Evolutionary conservation across 2,888 invertebrate species (phyloP), one percentile per base, ranked within the genome.

Genomic region (Lordiphosa fenestrarum): DNA sequence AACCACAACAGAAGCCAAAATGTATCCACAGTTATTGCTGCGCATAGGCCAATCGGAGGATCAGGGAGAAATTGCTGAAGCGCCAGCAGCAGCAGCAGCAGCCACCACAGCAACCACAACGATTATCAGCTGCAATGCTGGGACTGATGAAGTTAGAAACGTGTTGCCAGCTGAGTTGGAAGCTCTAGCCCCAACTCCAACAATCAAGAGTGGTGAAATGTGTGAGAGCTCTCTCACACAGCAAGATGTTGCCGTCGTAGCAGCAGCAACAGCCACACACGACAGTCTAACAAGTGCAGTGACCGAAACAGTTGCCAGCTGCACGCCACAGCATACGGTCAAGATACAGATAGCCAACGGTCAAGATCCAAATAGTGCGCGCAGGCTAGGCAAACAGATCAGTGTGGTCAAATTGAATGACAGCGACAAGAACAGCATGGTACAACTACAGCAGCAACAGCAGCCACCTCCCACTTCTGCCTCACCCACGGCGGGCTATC

Each of bases 321-420:
- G 71, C 63, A 61, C 67, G 66, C 62, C 74, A 53, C 82, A 69
- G 53, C 81, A 88, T 78, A 87, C 88, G 66, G 86, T 89, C 44
- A 89, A 88, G 73, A 89, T 89, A 63, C 87, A 89, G 71, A 88
- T 89, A 62, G 85, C 84, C 54, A 83, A 87, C 61, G 73, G 70
- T 15, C 56, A 57, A 44, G 49, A 46, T 35, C 51, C 53, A 23
- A 67, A 56, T 51, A 59, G 48, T 40, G 53, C 54, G 38, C 69
- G 66, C 12, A 59, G 60, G 37, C 61, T 72, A 15, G 70, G 76
- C 68, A 80, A 75, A 62, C 69, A 70, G 51, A 78, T 72, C 6
- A 80, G 76, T 51, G 82, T 78, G 46, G 71, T 78, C 6, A 81
- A 76, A 35, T 44, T 78, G 53, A 78, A 84, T 61, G 81, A 81